Percentiles rank a stretch among this genome's conserved stretches.
Evolutionary conservation across 2,797 vertebrate genomes (phyloP).

Genomic region (Luscinia luscinia): DNA sequence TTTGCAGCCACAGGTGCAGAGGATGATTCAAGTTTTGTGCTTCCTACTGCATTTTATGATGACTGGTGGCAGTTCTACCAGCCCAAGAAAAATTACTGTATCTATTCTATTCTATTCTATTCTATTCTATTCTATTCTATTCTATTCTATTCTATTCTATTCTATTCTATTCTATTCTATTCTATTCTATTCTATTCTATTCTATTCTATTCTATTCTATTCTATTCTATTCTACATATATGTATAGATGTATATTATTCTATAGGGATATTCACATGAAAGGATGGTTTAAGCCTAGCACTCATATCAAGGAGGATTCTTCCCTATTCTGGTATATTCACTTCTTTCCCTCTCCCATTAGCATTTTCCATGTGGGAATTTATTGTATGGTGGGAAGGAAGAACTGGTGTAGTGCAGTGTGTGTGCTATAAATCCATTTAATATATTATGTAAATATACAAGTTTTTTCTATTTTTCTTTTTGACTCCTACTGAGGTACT

Average conservation of each 20-base stretch:
- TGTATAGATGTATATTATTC: no score
- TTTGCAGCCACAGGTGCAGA: not conserved
- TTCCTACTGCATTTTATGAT: not conserved
- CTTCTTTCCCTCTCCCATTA: not conserved
- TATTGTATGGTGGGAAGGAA: not conserved
- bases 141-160: no score
- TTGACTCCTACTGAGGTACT: not conserved
- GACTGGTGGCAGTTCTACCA: not conserved
- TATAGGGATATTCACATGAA: not conserved
- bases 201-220: no score
- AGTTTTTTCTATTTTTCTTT: accelerated
- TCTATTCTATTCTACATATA: no score
- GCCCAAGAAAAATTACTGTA: not conserved
- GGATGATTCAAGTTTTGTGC: not conserved
- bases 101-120: no score
- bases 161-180: no score
- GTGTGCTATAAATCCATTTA: not conserved
- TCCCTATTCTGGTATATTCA: not conserved
- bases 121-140: no score
- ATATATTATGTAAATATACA: not conserved
- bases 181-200: no score
- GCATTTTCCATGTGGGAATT: not conserved
- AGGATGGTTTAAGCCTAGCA: not conserved
- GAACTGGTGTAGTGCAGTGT: not conserved
- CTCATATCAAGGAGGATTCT: not conserved